Evolutionary conservation across 2,113 vertebrate species (phyloP).

Genomic region (Macquaria ambigua): DNA sequence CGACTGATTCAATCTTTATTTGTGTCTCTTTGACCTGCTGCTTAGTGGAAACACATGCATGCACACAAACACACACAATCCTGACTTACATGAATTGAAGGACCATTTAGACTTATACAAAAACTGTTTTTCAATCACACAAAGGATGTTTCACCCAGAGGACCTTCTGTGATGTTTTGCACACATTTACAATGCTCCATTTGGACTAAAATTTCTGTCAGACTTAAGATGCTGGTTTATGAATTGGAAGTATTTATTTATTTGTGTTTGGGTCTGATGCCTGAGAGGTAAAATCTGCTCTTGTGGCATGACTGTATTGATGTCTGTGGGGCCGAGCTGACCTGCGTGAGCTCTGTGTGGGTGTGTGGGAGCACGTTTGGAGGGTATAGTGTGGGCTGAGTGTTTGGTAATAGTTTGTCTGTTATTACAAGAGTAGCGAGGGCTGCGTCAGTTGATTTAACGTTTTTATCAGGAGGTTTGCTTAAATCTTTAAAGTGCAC

Average conservation of each 20-base stretch:
- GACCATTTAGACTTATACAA: neutral
- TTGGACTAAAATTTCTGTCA: neutral
- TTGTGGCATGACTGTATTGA: conserved; percentile 7
- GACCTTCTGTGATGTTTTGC: neutral
- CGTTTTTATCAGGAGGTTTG: neutral
- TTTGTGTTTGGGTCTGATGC: conserved; percentile 20
- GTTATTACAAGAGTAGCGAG: neutral
- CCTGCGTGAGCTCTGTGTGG: conserved; percentile 21
- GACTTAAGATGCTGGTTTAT: conserved; percentile 13
- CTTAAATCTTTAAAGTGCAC: conserved; percentile 14
- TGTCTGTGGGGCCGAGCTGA: conserved; percentile 27
- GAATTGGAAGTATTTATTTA: conserved; percentile 42
- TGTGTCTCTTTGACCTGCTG: conserved; percentile 42
- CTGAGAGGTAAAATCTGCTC: conserved; percentile 39
- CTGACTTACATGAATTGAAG: conserved; percentile 3
- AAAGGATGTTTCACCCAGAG: conserved; percentile 6
- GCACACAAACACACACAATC: neutral
- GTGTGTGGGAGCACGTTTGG: conserved; percentile 41
- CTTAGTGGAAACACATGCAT: neutral
- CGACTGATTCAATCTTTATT: conserved; percentile 17
- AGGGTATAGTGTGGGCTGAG: conserved; percentile 14
- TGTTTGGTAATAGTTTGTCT: conserved; percentile 39
- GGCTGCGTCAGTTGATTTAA: conserved; percentile 14
- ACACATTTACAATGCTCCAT: conserved; percentile 1
- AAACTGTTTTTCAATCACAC: conserved; percentile 4